Evolutionary conservation across 2,888 invertebrate species (phyloP).

Genomic region (Eupithecia inturbata): DNA sequence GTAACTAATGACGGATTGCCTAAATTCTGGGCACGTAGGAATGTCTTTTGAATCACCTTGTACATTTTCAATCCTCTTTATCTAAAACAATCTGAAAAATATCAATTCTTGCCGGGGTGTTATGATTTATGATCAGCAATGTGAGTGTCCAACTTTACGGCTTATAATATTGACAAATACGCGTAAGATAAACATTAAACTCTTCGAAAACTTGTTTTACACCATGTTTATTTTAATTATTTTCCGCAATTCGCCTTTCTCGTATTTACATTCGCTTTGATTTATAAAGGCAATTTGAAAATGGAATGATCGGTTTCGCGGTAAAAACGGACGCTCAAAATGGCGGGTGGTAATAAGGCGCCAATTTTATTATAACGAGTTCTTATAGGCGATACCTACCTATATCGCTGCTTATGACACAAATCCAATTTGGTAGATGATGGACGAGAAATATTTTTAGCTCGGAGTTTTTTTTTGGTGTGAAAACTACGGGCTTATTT

Average conservation of each 20-base stretch:
- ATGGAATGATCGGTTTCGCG: conserved; percentile 35
- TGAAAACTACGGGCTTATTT: conserved; percentile 28
- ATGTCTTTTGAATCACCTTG: conserved; percentile 44
- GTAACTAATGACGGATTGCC: conserved; percentile 57
- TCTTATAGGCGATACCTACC: conserved; percentile 33
- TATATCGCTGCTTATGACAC: conserved; percentile 59
- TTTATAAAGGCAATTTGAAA: conserved; percentile 48
- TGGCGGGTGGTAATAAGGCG: conserved; percentile 35
- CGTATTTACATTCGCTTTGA: conserved; percentile 31
- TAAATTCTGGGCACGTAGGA: conserved; percentile 50
- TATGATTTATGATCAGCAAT: conserved; percentile 54
- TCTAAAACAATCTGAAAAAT: conserved; percentile 41
- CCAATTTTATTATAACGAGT: conserved; percentile 37
- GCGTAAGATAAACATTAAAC: conserved; percentile 59
- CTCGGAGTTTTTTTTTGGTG: conserved; percentile 21
- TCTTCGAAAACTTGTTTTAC: conserved; percentile 54
- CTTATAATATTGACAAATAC: conserved; percentile 67
- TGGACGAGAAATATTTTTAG: conserved; percentile 53
- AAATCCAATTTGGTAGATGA: conserved; percentile 58
- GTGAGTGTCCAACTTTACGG: conserved; percentile 54
- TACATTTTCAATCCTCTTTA: neutral
- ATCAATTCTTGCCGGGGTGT: conserved; percentile 43
- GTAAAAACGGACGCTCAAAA: conserved; percentile 43
- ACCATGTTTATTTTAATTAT: conserved; percentile 37
- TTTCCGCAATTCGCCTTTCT: conserved; percentile 31